Evolutionary conservation across 2,113 vertebrate species (phyloP), one percentile per base, ranked within the genome.

Genomic region (Hydrolagus affinis): DNA sequence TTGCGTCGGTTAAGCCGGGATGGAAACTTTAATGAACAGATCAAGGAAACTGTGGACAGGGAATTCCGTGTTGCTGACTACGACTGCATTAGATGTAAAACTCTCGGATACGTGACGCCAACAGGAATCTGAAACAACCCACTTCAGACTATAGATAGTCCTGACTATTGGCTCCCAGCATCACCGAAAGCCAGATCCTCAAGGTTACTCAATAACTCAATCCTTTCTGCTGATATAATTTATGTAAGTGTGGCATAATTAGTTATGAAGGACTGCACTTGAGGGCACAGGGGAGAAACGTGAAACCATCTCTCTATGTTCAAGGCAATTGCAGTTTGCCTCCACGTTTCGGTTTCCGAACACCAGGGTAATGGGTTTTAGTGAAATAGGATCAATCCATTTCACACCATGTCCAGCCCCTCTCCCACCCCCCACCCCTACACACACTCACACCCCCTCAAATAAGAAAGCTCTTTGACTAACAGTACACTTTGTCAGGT

Each of bases 181-280:
- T 15, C 3, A 60, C 14, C 60, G 17, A 25, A 83, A 83, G 78
- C 62, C 9, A 66, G 28, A 32, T 25, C 62, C 78, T 83, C 25
- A 83, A 83, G 78, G 78, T 83, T 83, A 83, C 59, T 66, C 60
- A 83, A 83, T 83, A 83, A 83, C 25, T 66, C 8, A 17, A 83
- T 83, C 62, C 78, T 68, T 66, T 83, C 78, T 32, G 62, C 12
- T 66, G 19, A 83, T 83, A 66, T 32, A 83, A 83, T 83, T 83
- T 30, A 83, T 83, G 28, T 83, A 32, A 66, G 78, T 30, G 25
- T 68, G 78, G 25, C 60, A 68, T 83, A 66, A 68, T 83, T 68
- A 83, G 59, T 68, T 83, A 64, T 83, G 78, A 83, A 83, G 62
- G 73, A 17, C 32, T 56, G 7, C 19, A 19, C 15, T 75, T 11